A percentile compares a stretch with the other conserved stretches of the same genome.
Conservation (phyloP, 2,113 vertebrate species). For the Myrmecophaga tridactyla region DNA sequence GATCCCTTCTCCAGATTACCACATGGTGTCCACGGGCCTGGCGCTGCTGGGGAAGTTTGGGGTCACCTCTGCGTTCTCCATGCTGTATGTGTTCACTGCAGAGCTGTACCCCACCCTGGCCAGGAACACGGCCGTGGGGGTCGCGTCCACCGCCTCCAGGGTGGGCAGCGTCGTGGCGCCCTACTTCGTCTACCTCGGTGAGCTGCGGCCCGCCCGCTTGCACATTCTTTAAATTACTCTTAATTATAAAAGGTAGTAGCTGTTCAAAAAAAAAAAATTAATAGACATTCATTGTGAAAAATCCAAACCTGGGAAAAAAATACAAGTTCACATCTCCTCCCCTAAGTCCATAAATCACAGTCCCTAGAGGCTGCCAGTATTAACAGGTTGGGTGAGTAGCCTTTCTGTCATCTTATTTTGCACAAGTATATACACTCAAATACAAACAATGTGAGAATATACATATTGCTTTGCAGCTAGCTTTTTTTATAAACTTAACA, state of each 20-base stretch:
- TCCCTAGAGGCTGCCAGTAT: not conserved
- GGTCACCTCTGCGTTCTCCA: constrained; percentile 89
- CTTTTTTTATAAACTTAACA: not conserved
- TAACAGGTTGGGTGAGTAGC: not conserved
- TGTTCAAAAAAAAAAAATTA: too few species aligned
- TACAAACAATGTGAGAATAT: not conserved
- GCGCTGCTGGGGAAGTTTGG: constrained; percentile 94
- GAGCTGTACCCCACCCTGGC: constrained; percentile 92
- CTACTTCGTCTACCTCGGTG: constrained; percentile 93
- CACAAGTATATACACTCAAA: not conserved
- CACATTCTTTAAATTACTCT: not conserved
- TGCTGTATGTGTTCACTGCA: constrained; percentile 89
- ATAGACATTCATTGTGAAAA: not conserved
- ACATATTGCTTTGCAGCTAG: not conserved
- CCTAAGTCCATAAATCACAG: not conserved
- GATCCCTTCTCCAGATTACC: constrained; percentile 79
- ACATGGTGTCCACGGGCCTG: constrained; percentile 82
- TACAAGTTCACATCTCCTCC: not conserved
- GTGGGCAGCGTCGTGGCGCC: constrained; percentile 90
- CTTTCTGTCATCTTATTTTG: not conserved
- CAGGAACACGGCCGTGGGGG: constrained; percentile 91
- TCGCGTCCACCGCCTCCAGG: constrained; percentile 89
- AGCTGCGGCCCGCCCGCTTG: constrained; percentile 27
- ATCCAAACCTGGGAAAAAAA: not conserved
- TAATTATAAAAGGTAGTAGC: not conserved